Base-by-base conservation (phyloP, 1,140 invertebrate species). In the Pteromalus puparum region DNA sequence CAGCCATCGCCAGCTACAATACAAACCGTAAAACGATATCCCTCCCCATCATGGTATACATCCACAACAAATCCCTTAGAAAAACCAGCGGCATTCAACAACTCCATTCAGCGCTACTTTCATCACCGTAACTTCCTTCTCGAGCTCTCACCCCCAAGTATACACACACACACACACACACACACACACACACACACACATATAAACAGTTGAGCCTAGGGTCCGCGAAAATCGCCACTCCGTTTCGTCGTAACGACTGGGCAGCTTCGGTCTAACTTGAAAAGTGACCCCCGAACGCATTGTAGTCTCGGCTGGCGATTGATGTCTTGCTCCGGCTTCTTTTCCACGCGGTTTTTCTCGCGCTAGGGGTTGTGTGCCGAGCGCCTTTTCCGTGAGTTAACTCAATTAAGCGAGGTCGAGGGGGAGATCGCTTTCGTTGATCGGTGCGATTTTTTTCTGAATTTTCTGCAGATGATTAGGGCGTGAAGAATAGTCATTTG, bases 331-430 rank as follows among this genome's bases (percentile, higher is more conserved):
- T 78, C 21, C 34, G 53, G 9, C 4, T 48, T 75, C 53, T 26
- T 85, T 81, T 76, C 80, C 70, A 46, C 26, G 48, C 24, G 38
- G 42, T 65, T 84, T 80, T 80, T 75, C 67, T 46, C 65, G 9
- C 74, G n/a, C n/a, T n/a, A 72, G n/a, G 30, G 76, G 38, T 18
- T 15, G 46, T 15, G 46, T 73, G 9, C 18, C 53, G 53, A n/a
- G 53, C 53, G 53, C 53, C 53, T 83, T 83, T 79, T 68, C 61
- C 83, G 70, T 76, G 78, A 68, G 78, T 68, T 81, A 81, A 81
- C 72, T 85, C 78, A 85, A 85, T 85, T 85, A 85, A 80, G 34
- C 24, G 1, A 5, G 21, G 34, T n/a, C 10, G 42, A 34, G 6
- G 12, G 24, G 82, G 65, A 28, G 72, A 61, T 53, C 38, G 68